phyloP scores from a whole-genome alignment of 2,113 vertebrate genomes.

The Acrocephalus kingi region DNA sequence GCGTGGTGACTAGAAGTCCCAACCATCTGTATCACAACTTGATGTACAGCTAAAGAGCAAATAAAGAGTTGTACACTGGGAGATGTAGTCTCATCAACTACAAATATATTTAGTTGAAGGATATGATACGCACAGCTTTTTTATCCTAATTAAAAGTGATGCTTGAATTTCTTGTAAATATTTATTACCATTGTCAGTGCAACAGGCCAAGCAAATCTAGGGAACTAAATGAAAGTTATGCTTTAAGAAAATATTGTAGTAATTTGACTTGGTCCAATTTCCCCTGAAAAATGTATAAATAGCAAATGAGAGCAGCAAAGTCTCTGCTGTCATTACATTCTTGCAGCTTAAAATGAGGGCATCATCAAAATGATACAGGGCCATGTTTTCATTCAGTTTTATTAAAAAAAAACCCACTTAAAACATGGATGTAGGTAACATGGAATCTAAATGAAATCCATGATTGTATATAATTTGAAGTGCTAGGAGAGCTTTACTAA shows the following conservation, averaged over 20 bases:
- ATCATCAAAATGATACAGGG: not conserved
- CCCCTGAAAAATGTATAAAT: slow-evolving; percentile 10
- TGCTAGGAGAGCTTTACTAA: not conserved
- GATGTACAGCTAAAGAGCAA: not conserved
- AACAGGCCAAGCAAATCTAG: not conserved
- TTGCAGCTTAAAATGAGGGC: slow-evolving; percentile 7
- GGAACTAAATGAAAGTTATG: not conserved
- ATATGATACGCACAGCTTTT: not conserved
- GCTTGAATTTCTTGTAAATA: not conserved
- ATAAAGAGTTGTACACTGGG: not conserved
- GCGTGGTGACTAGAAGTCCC: not conserved
- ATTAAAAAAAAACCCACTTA: not conserved
- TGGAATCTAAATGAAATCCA: not conserved
- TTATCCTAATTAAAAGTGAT: not conserved
- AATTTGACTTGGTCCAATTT: not conserved
- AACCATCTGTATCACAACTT: not conserved
- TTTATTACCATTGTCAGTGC: not conserved
- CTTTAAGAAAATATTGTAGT: not conserved
- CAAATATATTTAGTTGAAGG: not conserved
- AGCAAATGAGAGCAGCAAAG: slow-evolving; percentile 43
- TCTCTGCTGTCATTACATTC: slow-evolving; percentile 4
- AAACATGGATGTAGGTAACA: not conserved
- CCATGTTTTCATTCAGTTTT: not conserved
- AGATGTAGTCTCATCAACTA: not conserved
- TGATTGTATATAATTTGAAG: not conserved